phyloP scores from a whole-genome alignment of 2,888 invertebrate genomes.

The Branchipolynoe longqiensis region DNA sequence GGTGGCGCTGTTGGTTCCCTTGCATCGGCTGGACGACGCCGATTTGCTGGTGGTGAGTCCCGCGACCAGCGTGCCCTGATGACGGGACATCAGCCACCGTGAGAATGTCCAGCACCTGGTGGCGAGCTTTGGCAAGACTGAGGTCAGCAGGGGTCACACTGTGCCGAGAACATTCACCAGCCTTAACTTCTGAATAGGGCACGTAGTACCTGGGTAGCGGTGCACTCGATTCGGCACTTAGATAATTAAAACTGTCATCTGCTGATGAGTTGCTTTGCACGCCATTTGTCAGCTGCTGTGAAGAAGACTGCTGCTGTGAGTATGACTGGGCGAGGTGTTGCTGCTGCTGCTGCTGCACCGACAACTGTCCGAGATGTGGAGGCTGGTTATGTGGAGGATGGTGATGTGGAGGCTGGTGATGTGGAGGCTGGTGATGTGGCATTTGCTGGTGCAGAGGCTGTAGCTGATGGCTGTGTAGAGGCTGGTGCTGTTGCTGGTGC shows the following conservation, averaged over 20 bases:
- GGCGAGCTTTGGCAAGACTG: slow-evolving; percentile 26
- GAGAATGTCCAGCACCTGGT: slow-evolving; percentile 5
- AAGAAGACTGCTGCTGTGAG: no score
- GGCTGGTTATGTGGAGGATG: slow-evolving; percentile 28
- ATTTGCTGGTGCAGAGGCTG: slow-evolving; percentile 30
- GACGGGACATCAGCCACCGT: not conserved
- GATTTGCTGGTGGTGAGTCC: slow-evolving; percentile 30
- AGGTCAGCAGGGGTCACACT: slow-evolving; percentile 38
- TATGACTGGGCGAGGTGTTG: not conserved
- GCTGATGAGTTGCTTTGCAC: not conserved
- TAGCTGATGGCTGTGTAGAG: slow-evolving; percentile 19
- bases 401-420: slow-evolving; percentile 36
- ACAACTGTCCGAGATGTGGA: slow-evolving; percentile 6
- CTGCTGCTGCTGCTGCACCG: not conserved
- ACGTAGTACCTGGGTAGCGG: not conserved
- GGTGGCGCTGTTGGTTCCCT: not conserved
- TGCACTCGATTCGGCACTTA: not conserved
- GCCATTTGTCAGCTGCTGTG: not conserved
- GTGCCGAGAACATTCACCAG: not conserved
- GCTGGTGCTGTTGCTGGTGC: slow-evolving; percentile 35
- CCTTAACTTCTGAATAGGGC: slow-evolving; percentile 16
- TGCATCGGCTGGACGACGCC: slow-evolving; percentile 23
- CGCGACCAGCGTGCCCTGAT: not conserved
- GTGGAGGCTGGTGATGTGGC: slow-evolving; percentile 38
- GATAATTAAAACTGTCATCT: not conserved